Evolutionary conservation across 2,888 invertebrate genomes (phyloP).

Genomic region (Alentia gelatinosa): DNA sequence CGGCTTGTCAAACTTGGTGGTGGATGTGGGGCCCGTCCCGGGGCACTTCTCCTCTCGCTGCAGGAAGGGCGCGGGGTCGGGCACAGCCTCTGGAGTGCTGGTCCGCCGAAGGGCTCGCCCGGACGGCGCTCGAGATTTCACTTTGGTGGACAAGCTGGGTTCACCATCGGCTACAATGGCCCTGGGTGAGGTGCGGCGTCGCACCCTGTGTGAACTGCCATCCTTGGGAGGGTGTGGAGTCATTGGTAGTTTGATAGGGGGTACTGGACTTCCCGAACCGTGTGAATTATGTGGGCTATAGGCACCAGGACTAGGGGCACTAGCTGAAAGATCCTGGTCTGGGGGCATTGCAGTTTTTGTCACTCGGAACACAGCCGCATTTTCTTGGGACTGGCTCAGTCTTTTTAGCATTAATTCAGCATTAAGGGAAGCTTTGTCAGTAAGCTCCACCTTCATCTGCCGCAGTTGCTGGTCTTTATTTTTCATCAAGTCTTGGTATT

Average conservation of each 20-base stretch:
- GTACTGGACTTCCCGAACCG: not conserved
- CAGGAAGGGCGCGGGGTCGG: constrained; percentile 49
- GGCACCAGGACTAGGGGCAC: not conserved
- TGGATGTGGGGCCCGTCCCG: not conserved
- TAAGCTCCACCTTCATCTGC: constrained; percentile 71
- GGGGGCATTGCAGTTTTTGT: not conserved
- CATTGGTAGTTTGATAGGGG: not conserved
- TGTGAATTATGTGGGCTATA: not conserved
- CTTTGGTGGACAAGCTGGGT: not conserved
- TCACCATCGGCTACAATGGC: not conserved
- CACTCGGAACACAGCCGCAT: not conserved
- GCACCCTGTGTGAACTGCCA: not conserved
- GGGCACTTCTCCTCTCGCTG: not conserved
- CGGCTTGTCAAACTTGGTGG: not conserved
- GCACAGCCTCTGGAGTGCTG: not conserved
- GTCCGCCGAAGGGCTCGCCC: not conserved
- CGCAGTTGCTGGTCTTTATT: constrained; percentile 68
- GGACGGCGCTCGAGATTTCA: not conserved
- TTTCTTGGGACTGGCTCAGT: not conserved
- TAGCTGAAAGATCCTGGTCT: constrained; percentile 8
- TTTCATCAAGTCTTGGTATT: constrained; percentile 71
- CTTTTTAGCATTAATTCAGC: constrained; percentile 10
- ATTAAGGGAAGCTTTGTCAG: constrained; percentile 68
- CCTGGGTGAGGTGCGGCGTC: not conserved
- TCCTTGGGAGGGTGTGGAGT: constrained; percentile 19